Evolutionary conservation across 2,113 vertebrate species (phyloP), one percentile per base, ranked within the genome.

Genomic region (Microcebus murinus): DNA sequence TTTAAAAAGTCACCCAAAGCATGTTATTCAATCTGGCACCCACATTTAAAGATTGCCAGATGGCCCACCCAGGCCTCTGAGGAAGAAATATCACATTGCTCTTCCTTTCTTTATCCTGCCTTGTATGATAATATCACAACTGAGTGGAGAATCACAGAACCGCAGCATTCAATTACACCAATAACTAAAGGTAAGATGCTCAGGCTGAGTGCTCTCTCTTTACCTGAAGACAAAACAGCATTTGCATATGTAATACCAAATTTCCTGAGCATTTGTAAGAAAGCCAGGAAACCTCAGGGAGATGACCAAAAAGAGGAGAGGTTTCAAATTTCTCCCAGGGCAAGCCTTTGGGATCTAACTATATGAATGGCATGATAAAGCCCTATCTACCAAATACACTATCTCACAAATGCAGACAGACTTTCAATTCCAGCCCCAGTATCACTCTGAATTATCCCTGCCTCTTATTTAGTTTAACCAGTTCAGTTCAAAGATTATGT

Each of bases 1-100:
- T 92, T 95, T 81, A 95, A 94, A 96, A 97, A 97, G 76, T 81
- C 63, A 95, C 84, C 68, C 96, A 91, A 97, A 96, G 63, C 74
- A 48, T 50, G 80, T 70, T 95, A 84, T 95, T 98, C 80, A 94
- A 96, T 95, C 95, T 94, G 96, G 95, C 79, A 97, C 61, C 87
- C 39, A 97, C 79, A 96, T 88, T 96, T 95, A 85, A 97, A 95
- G 87, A 97, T 71, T 96, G 86, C 96, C 88, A 97, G 96, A 96
- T 97, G 93, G 96, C 79, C 93, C 82, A 97, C 67, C 45, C 74
- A 94, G 92, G 18, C 2, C 82, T 95, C 96, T 12, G 85, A 87
- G 74, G 90, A 97, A 95, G 94, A 95, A 96, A 90, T 65, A 65
- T 27, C 74, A 50, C 55, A 80, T 29, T 74, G n/a, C 6, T 77